phyloP scores from a whole-genome alignment of 1,140 invertebrate species.

The Choristoneura fumiferana region DNA sequence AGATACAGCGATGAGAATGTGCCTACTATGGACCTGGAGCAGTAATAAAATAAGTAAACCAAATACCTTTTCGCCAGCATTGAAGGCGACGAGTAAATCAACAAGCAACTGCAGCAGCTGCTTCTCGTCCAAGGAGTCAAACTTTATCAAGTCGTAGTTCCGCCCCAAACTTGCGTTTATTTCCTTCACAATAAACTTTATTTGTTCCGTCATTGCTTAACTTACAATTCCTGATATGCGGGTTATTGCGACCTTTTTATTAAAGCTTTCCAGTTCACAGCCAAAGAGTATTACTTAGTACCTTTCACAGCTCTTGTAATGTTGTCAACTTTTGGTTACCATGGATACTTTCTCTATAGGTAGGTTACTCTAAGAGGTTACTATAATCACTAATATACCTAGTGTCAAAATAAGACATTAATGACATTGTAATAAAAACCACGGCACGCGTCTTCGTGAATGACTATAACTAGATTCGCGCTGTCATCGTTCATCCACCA shows the following conservation, averaged over 20 bases:
- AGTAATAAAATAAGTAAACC: neutral
- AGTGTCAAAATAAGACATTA: too few species aligned
- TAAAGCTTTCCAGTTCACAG: neutral
- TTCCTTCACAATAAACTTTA: constrained; percentile 89
- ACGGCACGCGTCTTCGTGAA: too few species aligned
- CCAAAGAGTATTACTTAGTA: too few species aligned
- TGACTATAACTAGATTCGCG: too few species aligned
- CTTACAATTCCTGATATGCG: too few species aligned
- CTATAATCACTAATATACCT: too few species aligned
- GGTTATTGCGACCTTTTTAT: neutral
- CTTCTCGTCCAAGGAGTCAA: constrained; percentile 88
- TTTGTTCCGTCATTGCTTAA: constrained; percentile 83
- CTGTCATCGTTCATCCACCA: too few species aligned
- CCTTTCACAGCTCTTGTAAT: too few species aligned
- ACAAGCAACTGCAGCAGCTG: constrained; percentile 85
- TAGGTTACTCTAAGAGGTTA: too few species aligned
- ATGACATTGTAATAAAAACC: too few species aligned
- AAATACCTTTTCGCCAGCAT: constrained; percentile 71
- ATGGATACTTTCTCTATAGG: constrained; percentile 37
- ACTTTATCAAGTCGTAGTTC: constrained; percentile 91
- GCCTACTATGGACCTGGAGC: too few species aligned
- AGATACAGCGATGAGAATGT: too few species aligned
- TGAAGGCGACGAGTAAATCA: constrained; percentile 70
- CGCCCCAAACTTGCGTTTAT: constrained; percentile 87
- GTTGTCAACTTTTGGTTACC: constrained; percentile 28